Evolutionary conservation across 2,113 vertebrate species (phyloP).

Genomic region (Cyphomyrus discorhynchus): DNA sequence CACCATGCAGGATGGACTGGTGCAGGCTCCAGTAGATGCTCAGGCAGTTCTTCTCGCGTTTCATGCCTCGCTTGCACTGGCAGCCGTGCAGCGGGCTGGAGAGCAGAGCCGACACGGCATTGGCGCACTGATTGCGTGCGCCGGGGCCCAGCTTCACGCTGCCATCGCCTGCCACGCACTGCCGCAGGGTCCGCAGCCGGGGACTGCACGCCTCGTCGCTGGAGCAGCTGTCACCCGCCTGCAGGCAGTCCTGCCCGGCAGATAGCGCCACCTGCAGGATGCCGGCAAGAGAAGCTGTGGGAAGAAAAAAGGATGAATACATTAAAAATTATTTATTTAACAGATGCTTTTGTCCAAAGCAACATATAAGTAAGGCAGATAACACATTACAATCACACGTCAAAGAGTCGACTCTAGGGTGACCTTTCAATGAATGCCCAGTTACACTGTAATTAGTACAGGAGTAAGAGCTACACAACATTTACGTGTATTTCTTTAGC

Average conservation of each 20-base stretch:
- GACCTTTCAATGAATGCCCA: background rate
- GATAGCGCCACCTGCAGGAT: slow-evolving; percentile 43
- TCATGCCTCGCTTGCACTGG: slow-evolving; percentile 87
- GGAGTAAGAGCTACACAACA: background rate
- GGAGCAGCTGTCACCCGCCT: slow-evolving; percentile 78
- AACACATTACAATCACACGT: background rate
- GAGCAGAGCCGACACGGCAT: slow-evolving; percentile 72
- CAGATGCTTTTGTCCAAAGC: background rate
- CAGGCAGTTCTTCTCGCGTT: slow-evolving; percentile 85
- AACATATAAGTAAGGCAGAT: background rate
- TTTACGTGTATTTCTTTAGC: background rate
- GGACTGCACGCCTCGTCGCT: slow-evolving; percentile 79
- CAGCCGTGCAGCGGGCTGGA: slow-evolving; percentile 82
- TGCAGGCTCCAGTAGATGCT: slow-evolving; percentile 93
- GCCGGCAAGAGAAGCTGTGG: slow-evolving; percentile 35
- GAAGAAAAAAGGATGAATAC: background rate
- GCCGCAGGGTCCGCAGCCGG: slow-evolving; percentile 80
- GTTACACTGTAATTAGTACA: background rate
- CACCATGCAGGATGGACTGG: slow-evolving; percentile 81
- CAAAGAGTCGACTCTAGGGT: background rate
- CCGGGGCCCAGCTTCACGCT: slow-evolving; percentile 78
- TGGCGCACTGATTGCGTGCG: slow-evolving; percentile 78
- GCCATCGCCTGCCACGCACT: slow-evolving; percentile 83
- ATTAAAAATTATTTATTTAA: background rate
- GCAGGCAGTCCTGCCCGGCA: slow-evolving; percentile 72